Base-by-base conservation (phyloP, 2,113 vertebrate species). In the Megaceryle torquata region DNA sequence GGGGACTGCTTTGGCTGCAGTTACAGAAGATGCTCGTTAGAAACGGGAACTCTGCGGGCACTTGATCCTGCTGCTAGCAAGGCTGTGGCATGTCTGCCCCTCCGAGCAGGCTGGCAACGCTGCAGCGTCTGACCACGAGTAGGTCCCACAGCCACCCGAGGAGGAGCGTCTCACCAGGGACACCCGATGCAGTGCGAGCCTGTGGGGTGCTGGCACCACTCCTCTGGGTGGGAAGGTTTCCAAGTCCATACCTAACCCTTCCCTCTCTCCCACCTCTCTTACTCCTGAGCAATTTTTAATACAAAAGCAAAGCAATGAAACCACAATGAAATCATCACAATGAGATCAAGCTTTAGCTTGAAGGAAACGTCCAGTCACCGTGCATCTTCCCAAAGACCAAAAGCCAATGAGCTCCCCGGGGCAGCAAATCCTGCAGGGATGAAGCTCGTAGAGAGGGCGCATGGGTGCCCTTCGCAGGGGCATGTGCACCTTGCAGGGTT, bases 231-330 rank as follows among this genome's bases (percentile, higher is more conserved):
- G 83, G 69, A 92, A 77, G 35, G 43, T 25, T 86, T 78, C 92
- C 91, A 83, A 96, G 43, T 51, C 64, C 50, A 92, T 77, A 83
- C 33, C 83, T 88, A 92, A 95, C 74, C 68, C 65, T 77, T 48
- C n/a, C 9, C 33, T 20, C 29, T 41, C 37, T 65, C 64, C 37
- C 57, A 37, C n/a, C 50, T 60, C 85, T 59, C 71, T 80, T 64
- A 59, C 10, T 70, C 56, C 39, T 53, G 41, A 65, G 71, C 24
- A 60, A 35, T 29, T 89, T 85, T 79, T 85, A 51, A 63, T 13
- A 64, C 51, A 50, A 77, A 70, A 88, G 22, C 13, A 29, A 77
- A 88, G 82, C 71, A 51, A 64, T 15, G 20, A 64, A 94, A 82
- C 57, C 46, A 19, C 54, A 15, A 25, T 22, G 44, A 81, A 91